Conservation (phyloP, 2,797 vertebrate genomes). For the Sebastes paucispinis region DNA sequence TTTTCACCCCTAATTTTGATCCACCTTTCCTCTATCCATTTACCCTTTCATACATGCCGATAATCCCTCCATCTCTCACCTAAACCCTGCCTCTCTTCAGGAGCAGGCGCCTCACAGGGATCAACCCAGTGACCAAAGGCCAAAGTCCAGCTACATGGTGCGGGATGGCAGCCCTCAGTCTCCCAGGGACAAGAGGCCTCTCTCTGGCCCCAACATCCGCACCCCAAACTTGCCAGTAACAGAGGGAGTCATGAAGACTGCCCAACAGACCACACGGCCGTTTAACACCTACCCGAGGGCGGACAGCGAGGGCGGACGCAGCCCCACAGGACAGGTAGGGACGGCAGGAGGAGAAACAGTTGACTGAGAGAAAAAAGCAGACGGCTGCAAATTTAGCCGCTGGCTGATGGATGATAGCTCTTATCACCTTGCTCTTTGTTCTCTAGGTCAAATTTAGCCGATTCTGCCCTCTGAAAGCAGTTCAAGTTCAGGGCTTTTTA, state of each 20-base stretch:
- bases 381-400: not conserved
- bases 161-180: conserved; percentile 82
- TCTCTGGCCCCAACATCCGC: conserved; percentile 90
- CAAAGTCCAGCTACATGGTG: conserved; percentile 86
- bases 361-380: not conserved
- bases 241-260: conserved; percentile 82
- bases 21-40: not conserved
- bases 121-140: conserved; percentile 82
- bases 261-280: conserved; percentile 84
- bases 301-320: conserved; percentile 86
- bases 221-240: conserved; percentile 84
- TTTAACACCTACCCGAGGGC: conserved; percentile 94
- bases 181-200: conserved; percentile 90
- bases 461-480: not conserved
- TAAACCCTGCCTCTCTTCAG: conserved; percentile 6
- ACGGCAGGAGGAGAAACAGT: not conserved
- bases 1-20: accelerated
- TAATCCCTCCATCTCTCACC: not conserved
- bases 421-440: not conserved
- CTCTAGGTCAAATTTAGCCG: not conserved
- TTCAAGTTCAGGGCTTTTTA: not conserved
- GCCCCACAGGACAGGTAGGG: conserved; percentile 84
- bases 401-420: conserved; percentile 11
- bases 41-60: too few species aligned
- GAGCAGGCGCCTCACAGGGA: conserved; percentile 54